Base-by-base conservation (phyloP, 1,140 invertebrate species). In the Amyelois transitella region DNA sequence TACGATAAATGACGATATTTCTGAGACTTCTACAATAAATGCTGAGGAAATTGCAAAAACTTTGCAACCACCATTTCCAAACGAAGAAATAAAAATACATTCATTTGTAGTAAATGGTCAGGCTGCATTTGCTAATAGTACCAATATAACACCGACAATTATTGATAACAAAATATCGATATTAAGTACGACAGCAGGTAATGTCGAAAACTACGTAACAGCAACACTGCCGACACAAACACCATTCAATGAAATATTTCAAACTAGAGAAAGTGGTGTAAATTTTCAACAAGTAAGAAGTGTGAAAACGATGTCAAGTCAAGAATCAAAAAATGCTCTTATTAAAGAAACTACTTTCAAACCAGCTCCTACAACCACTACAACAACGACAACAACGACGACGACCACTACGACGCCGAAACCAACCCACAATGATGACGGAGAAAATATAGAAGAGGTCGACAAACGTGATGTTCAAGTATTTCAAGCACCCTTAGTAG, bases 401-500 rank as follows among this genome's bases (percentile, higher is more conserved):
- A 90, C 89, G 5, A 88, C 90, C 6, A 90, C 91, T 8, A 91
- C 90, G 0, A 90, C 91, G 6, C 90, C 91, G 0, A 90, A 91
- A 53, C 90, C 90, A 45, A 91, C 89, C 0, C 89, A 90, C 59
- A 91, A 91, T 58, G 90, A 91, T 60, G 92, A 93, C 73, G 92
- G 89, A 21, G 91, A 92, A 77, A 91, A 91, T 66, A 91, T 91
- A 49, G 90, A 91, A 68, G 80, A 91, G 62, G 91, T 92, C 1
- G 90, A 91, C 69, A 91, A 92, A 68, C 91, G 92, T 64, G 93
- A 94, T 53, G 94, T 96, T 8, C 94, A 94, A 72, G 94, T 96
- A 47, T 94, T 94, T 69, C 91, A 92, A 61, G 94, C 94, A 4
- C 94, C 94, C 0, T 69, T 96, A 22, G 92, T 95, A 0, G 94